Evolutionary conservation across 2,113 vertebrate species (phyloP).

Genomic region (Trematomus loennbergii): DNA sequence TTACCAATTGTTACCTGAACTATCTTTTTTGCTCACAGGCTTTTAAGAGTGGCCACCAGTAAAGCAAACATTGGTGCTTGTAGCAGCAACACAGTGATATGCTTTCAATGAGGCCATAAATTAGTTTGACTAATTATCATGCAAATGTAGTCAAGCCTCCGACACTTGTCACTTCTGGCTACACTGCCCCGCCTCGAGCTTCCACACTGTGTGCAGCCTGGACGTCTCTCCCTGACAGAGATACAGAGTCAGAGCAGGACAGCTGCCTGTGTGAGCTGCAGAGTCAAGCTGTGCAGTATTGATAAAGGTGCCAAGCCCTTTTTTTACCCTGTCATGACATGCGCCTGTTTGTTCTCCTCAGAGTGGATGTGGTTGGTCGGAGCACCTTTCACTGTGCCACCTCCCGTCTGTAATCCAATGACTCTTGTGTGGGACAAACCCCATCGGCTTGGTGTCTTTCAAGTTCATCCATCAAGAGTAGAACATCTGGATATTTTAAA

Average conservation of each 20-base stretch:
- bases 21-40: neutral
- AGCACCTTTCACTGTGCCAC: conserved; percentile 54
- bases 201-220: conserved; percentile 31
- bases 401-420: conserved; percentile 66
- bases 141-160: conserved; percentile 39
- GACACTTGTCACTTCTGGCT: conserved; percentile 51
- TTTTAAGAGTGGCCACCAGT: neutral
- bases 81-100: neutral
- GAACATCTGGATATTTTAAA: conserved; percentile 29
- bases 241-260: conserved; percentile 35
- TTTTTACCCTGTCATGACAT: conserved; percentile 56
- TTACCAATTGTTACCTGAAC: too few species aligned
- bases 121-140: conserved; percentile 35
- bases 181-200: conserved; percentile 22
- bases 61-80: neutral
- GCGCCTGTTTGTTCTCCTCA: conserved; percentile 55
- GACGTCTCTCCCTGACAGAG: conserved; percentile 24
- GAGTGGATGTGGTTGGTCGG: conserved; percentile 55
- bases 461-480: conserved; percentile 20
- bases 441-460: conserved; percentile 6
- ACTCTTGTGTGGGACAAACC: conserved; percentile 38
- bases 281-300: conserved; percentile 72
- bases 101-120: neutral
- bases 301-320: conserved; percentile 69
- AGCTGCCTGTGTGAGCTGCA: conserved; percentile 46